Conservation (phyloP, 2,797 vertebrate genomes). For the Peromyscus eremicus region DNA sequence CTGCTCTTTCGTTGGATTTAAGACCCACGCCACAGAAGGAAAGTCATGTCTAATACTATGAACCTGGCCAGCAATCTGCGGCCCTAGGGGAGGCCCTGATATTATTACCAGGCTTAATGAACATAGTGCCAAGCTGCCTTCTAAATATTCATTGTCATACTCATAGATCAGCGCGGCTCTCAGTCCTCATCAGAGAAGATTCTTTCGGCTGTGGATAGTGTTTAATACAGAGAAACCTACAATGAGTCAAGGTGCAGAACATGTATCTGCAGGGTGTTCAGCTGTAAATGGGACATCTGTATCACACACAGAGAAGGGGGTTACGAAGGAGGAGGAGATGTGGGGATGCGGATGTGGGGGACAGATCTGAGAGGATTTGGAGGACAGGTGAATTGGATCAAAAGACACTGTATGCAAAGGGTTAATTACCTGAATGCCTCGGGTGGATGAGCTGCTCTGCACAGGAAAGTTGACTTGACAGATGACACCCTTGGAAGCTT, state of each 20-base stretch:
- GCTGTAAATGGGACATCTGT: background rate
- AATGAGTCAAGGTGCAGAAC: background rate
- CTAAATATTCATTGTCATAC: background rate
- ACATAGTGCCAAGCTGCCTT: background rate
- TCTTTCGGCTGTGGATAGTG: background rate
- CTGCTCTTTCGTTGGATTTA: background rate
- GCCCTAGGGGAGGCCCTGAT: background rate
- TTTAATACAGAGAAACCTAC: background rate
- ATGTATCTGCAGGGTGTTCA: background rate
- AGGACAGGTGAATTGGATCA: background rate
- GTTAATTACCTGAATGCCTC: background rate
- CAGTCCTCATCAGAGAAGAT: background rate
- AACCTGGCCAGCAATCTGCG: background rate
- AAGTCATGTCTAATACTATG: background rate
- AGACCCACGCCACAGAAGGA: background rate
- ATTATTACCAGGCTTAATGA: background rate
- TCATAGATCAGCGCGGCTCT: background rate
- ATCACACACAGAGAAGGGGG: background rate
- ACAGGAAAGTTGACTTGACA: background rate
- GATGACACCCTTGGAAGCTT: background rate
- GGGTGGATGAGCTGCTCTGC: background rate
- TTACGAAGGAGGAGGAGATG: background rate
- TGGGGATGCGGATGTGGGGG: background rate
- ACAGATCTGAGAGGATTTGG: background rate
- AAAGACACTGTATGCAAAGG: background rate